Evolutionary conservation across 1,140 invertebrate genomes (phyloP), one percentile per base, ranked within the genome.

Genomic region (Cepaea nemoralis): DNA sequence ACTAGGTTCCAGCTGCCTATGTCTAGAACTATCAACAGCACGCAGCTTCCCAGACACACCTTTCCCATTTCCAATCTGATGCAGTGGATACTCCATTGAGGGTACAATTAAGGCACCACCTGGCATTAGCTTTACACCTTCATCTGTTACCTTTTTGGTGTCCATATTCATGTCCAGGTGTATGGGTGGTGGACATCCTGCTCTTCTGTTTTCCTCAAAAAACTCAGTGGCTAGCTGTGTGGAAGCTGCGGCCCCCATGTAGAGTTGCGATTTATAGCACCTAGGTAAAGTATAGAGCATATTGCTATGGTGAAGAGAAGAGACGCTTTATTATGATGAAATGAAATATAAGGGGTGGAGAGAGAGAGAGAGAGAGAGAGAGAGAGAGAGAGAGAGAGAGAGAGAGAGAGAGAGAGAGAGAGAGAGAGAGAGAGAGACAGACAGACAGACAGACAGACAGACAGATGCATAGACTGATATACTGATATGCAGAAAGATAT

Each of bases 61-160:
- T 73, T 80, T 80, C 24, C 78, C 69, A 80, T 80, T 69, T 67
- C 78, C 78, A 50, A 80, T 73, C 31, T 80, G 78, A 55, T 73
- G 69, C 1, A 37, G 22, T 10, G 78, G 78, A 35, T 69, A 73
- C 59, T 80, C 69, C 37, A 5, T 12, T 27, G 66, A 1, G 45
- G 35, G 16, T n/a, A 22, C 33, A 45, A 69, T 6, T 24, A 50
- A 35, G n/a, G 55, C 67, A 37, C 69, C 69, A 24, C 78, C 78
- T 50, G 78, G 78, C 48, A 80, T 50, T 2, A 80, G 78, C 48
- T 80, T 71, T 16, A 80, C 59, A 35, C 78, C 78, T 55, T 80
- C 67, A 33, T 80, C 78, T 24, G 78, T 22, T 12, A 73, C 78
- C 35, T 24, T 71, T 73, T 80, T 70, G 40, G 40, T 55, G 2